These are phyloP conservation scores for Electrophaes corylata DNA, from an alignment of 2,888 invertebrate genomes.

Conservation along the genomic window DNA sequence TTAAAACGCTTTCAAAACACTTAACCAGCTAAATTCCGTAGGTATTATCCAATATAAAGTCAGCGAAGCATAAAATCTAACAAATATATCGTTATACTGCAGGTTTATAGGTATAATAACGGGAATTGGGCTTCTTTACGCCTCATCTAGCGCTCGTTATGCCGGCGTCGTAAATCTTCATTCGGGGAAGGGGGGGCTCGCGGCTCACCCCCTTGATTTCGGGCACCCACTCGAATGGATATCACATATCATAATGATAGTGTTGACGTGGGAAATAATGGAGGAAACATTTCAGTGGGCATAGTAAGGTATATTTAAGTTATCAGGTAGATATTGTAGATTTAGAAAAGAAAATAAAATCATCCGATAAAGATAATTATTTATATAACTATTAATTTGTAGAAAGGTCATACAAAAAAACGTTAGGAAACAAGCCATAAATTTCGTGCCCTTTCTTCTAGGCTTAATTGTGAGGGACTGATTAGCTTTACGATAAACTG, in stretches of 20 bases:
- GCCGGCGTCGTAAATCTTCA: slow-evolving; percentile 82
- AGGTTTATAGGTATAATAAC: slow-evolving; percentile 74
- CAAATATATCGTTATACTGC: slow-evolving; percentile 50
- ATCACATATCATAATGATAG: slow-evolving; percentile 66
- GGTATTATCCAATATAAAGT: slow-evolving; percentile 44
- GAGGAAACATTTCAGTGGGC: slow-evolving; percentile 31
- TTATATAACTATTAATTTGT: too few species aligned
- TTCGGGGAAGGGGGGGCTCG: slow-evolving; percentile 55
- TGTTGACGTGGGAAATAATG: slow-evolving; percentile 54
- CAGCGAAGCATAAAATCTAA: slow-evolving; percentile 52
- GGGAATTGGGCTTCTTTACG: slow-evolving; percentile 82
- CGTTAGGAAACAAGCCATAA: too few species aligned
- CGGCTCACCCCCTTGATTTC: slow-evolving; percentile 58
- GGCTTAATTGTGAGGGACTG: too few species aligned
- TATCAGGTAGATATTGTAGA: background rate
- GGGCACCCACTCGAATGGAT: slow-evolving; percentile 66
- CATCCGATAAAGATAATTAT: too few species aligned
- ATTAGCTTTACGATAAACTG: too few species aligned
- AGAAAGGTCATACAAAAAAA: too few species aligned
- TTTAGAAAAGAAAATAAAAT: too few species aligned
- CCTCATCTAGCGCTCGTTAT: slow-evolving; percentile 84
- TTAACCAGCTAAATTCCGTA: slow-evolving; percentile 28
- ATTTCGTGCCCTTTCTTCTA: too few species aligned
- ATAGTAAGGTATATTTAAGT: background rate
- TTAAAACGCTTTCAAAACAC: slow-evolving; percentile 17